Evolutionary conservation across 2,113 vertebrate genomes (phyloP), one percentile per base, ranked within the genome.

Genomic region (Halcyon malimbica): DNA sequence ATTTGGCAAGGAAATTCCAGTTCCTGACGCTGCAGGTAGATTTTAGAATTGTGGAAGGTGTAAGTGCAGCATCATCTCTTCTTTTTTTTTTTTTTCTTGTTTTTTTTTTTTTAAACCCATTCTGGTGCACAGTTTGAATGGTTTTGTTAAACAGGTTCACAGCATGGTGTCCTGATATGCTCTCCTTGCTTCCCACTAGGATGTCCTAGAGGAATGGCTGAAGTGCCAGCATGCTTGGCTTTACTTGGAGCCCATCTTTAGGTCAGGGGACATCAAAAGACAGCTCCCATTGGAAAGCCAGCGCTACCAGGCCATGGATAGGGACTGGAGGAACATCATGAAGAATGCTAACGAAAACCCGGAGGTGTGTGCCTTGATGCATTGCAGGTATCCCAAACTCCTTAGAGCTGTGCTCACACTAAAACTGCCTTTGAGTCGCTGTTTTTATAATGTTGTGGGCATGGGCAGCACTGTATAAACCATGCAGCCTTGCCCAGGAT

Each of bases 201-300:
- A 99, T 91, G 99, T 99, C 14, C 97, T 99, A 53, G 98, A 99
- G 69, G 99, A 99, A 77, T 99, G 99, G 99, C 97, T 99, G 93
- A 98, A 96, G 19, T 99, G 99, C 91, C 99, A 99, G 96, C 96
- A 97, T 16, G 97, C 99, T 68, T 99, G 99, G 99, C 98, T 99
- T 14, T 99, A 99, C 97, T 95, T 99, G 96, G 99, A 99, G 94
- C 98, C 99, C 76, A 99, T 99, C 97, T 99, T 99, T 89, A 98
- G 98, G 76, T 99, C 99, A 17, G 99, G 99, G 77, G 99, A 99
- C 91, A 99, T 99, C 96, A 99, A 98, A 93, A 97, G 98, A 67
- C 99, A 99, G 93, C 97, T 99, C 51, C 99, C 99, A 0, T 87
- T 98, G 69, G 99, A 99, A 96, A 99, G 98, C 80, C 98, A 98